Evolutionary conservation across 2,888 invertebrate species (phyloP), one percentile per base, ranked within the genome.

Genomic region (Epirrhoe tristata): DNA sequence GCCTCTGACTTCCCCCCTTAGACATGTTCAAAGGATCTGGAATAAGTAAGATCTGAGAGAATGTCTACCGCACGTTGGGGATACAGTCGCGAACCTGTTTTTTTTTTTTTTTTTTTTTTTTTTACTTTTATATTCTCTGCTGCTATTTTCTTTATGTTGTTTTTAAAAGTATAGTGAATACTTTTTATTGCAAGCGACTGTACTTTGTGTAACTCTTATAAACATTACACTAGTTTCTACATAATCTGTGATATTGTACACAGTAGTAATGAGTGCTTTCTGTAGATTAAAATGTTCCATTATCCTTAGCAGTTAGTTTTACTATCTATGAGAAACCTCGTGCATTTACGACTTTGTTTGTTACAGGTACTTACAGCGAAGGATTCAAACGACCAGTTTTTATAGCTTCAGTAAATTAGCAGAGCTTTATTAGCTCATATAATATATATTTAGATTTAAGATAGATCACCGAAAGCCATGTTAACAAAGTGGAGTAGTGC

Each of bases 291-390:
- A 66, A 62, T 54, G 52, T 62, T 58, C 34, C 48, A 17, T 58
- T 46, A 32, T 58, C 14, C 67, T 54, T 50, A 67, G 70, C 70
- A 74, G 69, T 69, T 71, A 71, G 58, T 72, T 73, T 73, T 66
- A 72, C 67, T 63, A 64, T 63, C 60, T 39, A 51, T 60, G 67
- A 55, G 70, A 68, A 70, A 61, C 70, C 70, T 65, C 71, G 57
- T 72, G 76, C 79, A 66, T 79, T 82, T 87, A 88, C 83, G 85
- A 83, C 76, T 81, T 77, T 84, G 82, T 88, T 87, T 87, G 86
- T 88, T 87, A 60, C 87, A 88, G 88, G 88, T 88, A 88, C 79
- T 62, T 67, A 65, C 66, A 64, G 66, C 58, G 5, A 50, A 62
- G 57, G 68, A 68, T 67, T 69, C 65, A 62, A 72, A 77, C 77